Percentiles rank a stretch among this genome's conserved stretches.
Conservation (phyloP, 2,113 vertebrate genomes). For the Carassius gibelio region DNA sequence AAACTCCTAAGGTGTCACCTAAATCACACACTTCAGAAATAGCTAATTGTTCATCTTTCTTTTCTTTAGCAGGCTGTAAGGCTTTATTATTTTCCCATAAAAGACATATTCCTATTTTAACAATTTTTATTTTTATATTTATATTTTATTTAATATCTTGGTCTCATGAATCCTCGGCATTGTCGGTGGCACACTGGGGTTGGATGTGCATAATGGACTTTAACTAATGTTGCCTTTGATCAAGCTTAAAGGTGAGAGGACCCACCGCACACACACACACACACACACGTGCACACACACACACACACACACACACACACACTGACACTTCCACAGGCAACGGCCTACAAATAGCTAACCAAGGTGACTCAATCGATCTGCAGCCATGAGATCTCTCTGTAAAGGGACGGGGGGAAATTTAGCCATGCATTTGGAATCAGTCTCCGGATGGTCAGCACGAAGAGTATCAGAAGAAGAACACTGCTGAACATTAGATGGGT, state of each 20-base stretch:
- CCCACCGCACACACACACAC: constrained; percentile 47
- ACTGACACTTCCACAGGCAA: constrained; percentile 50
- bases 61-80: constrained; percentile 48
- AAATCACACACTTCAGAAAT: constrained; percentile 44
- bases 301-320: constrained; percentile 25
- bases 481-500: constrained; percentile 31
- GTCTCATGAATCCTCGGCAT: constrained; percentile 59
- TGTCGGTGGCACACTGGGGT: constrained; percentile 60
- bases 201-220: constrained; percentile 76
- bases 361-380: constrained; percentile 82
- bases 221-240: constrained; percentile 78
- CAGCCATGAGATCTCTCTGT: constrained; percentile 64
- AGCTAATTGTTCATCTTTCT: constrained; percentile 58
- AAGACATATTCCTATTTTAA: background rate
- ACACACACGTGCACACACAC: constrained; percentile 43
- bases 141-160: background rate
- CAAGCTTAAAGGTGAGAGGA: constrained; percentile 74
- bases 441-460: background rate
- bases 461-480: background rate
- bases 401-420: constrained; percentile 56
- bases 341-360: constrained; percentile 79
- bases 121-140: constrained; percentile 39
- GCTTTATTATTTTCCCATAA: constrained; percentile 61
- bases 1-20: constrained; percentile 69
- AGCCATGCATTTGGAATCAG: constrained; percentile 54